phyloP scores from a whole-genome alignment of 2,888 invertebrate species.

The Desoria tigrina region DNA sequence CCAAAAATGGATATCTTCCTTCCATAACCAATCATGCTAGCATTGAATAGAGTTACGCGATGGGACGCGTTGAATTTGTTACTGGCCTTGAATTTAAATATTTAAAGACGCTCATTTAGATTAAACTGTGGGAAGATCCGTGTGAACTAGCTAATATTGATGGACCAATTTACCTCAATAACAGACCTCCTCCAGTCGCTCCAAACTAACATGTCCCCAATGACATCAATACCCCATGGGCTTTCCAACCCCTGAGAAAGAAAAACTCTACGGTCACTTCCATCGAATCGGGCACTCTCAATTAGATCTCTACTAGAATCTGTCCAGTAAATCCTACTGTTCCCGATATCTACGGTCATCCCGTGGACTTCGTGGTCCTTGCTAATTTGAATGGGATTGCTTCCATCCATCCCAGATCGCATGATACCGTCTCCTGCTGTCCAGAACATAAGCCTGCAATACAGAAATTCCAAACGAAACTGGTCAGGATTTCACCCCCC shows the following conservation, averaged over 20 bases:
- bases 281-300: constrained; percentile 73
- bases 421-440: constrained; percentile 90
- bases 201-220: constrained; percentile 84
- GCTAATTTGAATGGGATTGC: constrained; percentile 65
- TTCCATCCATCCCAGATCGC: constrained; percentile 82
- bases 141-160: too few species aligned
- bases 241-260: constrained; percentile 66
- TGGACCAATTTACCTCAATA: too few species aligned
- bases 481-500: too few species aligned
- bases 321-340: constrained; percentile 81
- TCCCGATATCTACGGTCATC: constrained; percentile 77
- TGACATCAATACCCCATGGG: constrained; percentile 83
- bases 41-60: constrained; percentile 62
- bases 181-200: constrained; percentile 87
- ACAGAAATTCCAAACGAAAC: too few species aligned
- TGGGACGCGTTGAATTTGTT: constrained; percentile 75
- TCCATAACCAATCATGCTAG: too few species aligned
- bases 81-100: too few species aligned
- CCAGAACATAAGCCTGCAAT: constrained; percentile 85
- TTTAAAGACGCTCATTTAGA: too few species aligned
- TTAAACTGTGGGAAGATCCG: too few species aligned
- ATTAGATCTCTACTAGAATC: constrained; percentile 73
- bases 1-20: constrained; percentile 64
- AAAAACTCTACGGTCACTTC: constrained; percentile 66
- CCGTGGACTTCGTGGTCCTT: constrained; percentile 79